Evolutionary conservation across 2,797 vertebrate genomes (phyloP).

Genomic region (Manis javanica): DNA sequence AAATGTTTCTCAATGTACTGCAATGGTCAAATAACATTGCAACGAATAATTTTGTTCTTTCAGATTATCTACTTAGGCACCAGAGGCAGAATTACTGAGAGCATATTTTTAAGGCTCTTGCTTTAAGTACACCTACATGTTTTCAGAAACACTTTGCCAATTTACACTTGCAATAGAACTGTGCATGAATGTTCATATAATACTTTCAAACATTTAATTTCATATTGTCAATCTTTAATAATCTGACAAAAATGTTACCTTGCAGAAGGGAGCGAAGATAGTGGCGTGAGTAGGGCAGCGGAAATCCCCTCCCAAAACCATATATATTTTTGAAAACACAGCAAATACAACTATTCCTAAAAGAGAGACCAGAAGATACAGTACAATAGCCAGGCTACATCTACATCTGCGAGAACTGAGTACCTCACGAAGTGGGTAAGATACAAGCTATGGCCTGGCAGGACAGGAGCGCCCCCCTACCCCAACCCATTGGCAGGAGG

Average conservation of each 20-base stretch:
- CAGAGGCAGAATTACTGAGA: not conserved
- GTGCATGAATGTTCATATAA: not conserved
- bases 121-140: not conserved
- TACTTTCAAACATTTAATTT: constrained; percentile 31
- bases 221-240: not conserved
- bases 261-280: not conserved
- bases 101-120: not conserved
- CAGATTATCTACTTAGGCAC: not conserved
- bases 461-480: too few species aligned
- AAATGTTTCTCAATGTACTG: not conserved
- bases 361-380: too few species aligned
- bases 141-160: constrained; percentile 28
- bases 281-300: too few species aligned
- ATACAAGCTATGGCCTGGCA: too few species aligned
- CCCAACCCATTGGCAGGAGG: too few species aligned
- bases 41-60: not conserved
- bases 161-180: not conserved
- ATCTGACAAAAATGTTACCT: not conserved
- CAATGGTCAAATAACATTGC: not conserved
- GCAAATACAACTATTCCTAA: too few species aligned
- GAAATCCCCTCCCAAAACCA: too few species aligned
- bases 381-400: too few species aligned
- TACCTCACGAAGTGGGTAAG: too few species aligned
- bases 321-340: too few species aligned
- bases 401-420: too few species aligned